A percentile compares a stretch with the other conserved stretches of the same genome.
phyloP scores from a whole-genome alignment of 2,888 invertebrate genomes.

The Plebejus argus region DNA sequence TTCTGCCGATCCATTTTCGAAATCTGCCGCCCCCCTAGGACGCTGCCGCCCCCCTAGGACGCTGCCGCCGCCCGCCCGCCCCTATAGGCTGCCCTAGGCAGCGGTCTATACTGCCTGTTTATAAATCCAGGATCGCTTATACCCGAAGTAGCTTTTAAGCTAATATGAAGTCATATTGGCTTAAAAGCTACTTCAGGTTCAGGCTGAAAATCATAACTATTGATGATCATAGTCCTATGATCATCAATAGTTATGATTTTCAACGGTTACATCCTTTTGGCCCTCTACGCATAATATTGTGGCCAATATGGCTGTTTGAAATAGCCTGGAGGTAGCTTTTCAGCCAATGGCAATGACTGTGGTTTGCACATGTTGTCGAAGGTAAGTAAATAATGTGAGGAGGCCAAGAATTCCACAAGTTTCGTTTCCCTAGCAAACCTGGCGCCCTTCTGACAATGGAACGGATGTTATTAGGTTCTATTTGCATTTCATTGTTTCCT shows the following conservation, averaged over 20 bases:
- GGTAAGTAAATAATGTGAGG: neutral
- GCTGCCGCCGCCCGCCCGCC: neutral
- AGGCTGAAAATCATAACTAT: too few relatives aligned
- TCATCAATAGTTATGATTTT: too few relatives aligned
- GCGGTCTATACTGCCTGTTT: neutral
- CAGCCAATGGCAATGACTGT: neutral
- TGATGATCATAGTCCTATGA: too few relatives aligned
- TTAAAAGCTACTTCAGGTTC: too few relatives aligned
- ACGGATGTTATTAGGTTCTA: slow-evolving; percentile 28
- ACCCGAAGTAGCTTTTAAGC: too few relatives aligned
- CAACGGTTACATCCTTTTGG: too few relatives aligned
- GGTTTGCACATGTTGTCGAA: neutral
- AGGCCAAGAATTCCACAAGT: slow-evolving; percentile 6
- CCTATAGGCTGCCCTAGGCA: neutral
- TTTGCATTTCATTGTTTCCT: slow-evolving; percentile 26
- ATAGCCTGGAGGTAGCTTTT: neutral
- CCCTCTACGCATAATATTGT: too few relatives aligned
- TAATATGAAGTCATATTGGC: too few relatives aligned
- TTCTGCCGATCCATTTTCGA: too few relatives aligned
- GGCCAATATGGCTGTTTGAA: too few relatives aligned
- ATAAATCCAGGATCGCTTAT: neutral
- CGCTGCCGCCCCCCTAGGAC: neutral
- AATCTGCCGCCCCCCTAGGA: neutral
- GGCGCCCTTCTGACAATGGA: slow-evolving; percentile 22
- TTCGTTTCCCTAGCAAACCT: neutral